These are phyloP conservation scores for Terebella lapidaria DNA, from an alignment of 2,888 invertebrate species.

Conservation along the genomic window DNA sequence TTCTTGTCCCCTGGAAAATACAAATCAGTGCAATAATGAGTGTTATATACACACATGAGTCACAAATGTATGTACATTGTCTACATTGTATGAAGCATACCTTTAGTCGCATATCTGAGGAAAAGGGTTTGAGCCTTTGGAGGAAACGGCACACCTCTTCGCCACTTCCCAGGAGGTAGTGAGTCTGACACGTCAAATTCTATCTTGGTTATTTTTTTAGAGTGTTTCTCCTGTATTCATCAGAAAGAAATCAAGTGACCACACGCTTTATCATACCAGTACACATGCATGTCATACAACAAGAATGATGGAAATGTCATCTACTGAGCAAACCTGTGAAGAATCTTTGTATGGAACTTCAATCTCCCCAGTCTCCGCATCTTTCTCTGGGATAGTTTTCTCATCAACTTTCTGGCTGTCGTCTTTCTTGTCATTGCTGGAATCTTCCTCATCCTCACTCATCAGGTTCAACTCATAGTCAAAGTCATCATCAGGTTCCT, in stretches of 20 bases:
- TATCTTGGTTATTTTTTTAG: too few species aligned
- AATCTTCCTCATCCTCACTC: slow-evolving; percentile 14
- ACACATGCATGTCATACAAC: too few species aligned
- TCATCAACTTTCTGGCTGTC: too few species aligned
- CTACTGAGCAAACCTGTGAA: background rate
- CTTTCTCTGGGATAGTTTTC: too few species aligned
- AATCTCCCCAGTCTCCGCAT: too few species aligned
- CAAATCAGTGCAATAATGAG: background rate
- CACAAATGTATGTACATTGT: background rate
- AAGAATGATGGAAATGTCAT: too few species aligned
- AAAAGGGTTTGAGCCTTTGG: slow-evolving; percentile 65
- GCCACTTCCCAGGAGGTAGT: slow-evolving; percentile 67
- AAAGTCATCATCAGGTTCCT: slow-evolving; percentile 4
- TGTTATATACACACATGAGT: too few species aligned
- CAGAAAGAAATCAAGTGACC: too few species aligned
- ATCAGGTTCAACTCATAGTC: slow-evolving; percentile 19
- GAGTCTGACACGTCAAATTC: too few species aligned
- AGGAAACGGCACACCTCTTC: slow-evolving; percentile 65
- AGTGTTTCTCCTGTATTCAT: too few species aligned
- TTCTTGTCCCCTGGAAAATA: slow-evolving; percentile 62
- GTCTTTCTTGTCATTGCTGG: background rate
- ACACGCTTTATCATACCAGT: too few species aligned
- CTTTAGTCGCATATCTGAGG: slow-evolving; percentile 70
- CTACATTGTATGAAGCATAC: slow-evolving; percentile 35
- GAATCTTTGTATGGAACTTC: too few species aligned